A percentile compares a stretch with the other conserved stretches of the same genome.
Conservation (phyloP, 2,888 invertebrate species). For the Pristionchus fissidentatus region DNA sequence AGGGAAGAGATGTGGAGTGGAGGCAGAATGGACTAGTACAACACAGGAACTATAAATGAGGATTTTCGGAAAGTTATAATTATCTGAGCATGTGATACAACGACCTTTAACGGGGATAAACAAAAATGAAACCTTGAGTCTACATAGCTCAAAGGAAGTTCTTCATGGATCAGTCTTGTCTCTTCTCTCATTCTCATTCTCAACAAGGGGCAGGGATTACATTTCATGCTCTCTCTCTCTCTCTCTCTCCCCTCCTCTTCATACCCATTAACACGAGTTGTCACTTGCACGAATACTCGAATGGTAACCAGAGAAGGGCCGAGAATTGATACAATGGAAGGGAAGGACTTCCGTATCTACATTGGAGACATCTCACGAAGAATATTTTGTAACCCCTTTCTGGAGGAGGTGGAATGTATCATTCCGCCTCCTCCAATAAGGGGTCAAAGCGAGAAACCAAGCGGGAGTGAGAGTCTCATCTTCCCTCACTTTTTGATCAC, state of each 20-base stretch:
- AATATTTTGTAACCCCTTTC: too few species aligned
- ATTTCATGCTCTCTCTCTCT: constrained; percentile 35
- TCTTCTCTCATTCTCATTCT: background rate
- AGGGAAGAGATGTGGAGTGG: constrained; percentile 6
- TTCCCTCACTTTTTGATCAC: constrained; percentile 2
- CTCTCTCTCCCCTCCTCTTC: background rate
- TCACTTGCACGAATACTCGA: constrained; percentile 26
- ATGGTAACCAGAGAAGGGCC: background rate
- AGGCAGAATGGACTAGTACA: background rate
- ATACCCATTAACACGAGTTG: constrained; percentile 34
- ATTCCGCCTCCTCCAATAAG: too few species aligned
- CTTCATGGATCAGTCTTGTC: too few species aligned
- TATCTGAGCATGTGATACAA: too few species aligned
- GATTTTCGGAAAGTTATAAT: too few species aligned
- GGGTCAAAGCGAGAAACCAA: background rate
- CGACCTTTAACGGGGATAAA: too few species aligned
- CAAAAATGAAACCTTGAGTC: too few species aligned
- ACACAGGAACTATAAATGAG: too few species aligned
- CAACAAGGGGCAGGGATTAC: constrained; percentile 4
- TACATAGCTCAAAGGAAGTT: too few species aligned
- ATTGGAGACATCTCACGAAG: background rate
- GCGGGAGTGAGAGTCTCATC: background rate
- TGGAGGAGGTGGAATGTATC: too few species aligned
- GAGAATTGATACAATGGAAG: background rate
- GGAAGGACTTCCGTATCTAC: background rate